Base-by-base conservation (phyloP, 2,797 vertebrate species). In the Anableps anableps region DNA sequence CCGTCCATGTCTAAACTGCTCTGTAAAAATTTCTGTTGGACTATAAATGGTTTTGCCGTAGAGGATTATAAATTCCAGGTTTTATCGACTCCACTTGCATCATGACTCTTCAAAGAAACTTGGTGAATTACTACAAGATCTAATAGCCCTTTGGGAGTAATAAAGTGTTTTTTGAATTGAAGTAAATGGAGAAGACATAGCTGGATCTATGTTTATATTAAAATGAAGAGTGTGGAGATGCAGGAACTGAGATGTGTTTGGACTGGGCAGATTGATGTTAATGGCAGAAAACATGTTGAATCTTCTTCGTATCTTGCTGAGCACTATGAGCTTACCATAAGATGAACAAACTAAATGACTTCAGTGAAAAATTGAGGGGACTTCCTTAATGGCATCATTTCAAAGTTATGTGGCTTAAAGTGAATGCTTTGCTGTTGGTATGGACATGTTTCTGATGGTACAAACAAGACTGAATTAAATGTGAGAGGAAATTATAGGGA, bases 221-320 rank as follows among this genome's bases (percentile, higher is more conserved):
- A 14, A 64, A 8, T 41, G 36, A 55, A 64, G 48, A 36, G 13
- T 45, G 43, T 45, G 36, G 60, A 14, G 48, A 75, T 31, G 48
- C 66, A 38, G n/a, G 60, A 68, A 23, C n/a, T 26, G 36, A 55
- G 78, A 64, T 79, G 48, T 21, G 17, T 64, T 62, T 50, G 31
- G 36, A 26, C 50, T 43, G 21, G n/a, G 51, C 17, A 48, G 26
- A 74, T 36, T 43, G 47, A 21, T 34, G 36, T 38, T n/a, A 41
- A 66, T 64, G 23, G 45, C 4, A 36, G 9, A 34, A 64, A 43
- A 45, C 19, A 41, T 68, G 68, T 71, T 45, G 26, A 71, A 14
- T 16, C 68, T 71, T 4, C 13, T 71, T 51, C 34, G 43, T 50
- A 62, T 79, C 55, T 50, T 72, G 11, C 48, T 64, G 31, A 45